A percentile compares a stretch with the other conserved stretches of the same genome.
Conservation (phyloP, 2,113 vertebrate genomes). For the Caloenas nicobarica region DNA sequence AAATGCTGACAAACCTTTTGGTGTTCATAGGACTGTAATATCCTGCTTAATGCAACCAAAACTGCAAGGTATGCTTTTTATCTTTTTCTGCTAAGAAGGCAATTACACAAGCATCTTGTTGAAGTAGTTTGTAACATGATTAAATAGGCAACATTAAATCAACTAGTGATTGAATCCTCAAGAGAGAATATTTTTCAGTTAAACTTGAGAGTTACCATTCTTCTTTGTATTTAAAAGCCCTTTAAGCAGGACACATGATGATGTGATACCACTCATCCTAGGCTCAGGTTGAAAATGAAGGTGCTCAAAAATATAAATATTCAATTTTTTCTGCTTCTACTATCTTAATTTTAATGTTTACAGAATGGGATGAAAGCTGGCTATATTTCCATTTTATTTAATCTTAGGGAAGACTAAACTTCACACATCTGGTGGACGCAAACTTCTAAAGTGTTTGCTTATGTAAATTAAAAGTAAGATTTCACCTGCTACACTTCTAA, state of each 20-base stretch:
- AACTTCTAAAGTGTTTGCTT: constrained; percentile 60
- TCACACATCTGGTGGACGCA: constrained; percentile 47
- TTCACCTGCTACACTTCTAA: constrained; percentile 53
- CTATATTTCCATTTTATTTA: constrained; percentile 58
- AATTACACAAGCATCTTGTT: constrained; percentile 63
- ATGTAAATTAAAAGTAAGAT: constrained; percentile 62
- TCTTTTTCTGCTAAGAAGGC: constrained; percentile 64
- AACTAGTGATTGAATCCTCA: constrained; percentile 63
- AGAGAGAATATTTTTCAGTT: constrained; percentile 34
- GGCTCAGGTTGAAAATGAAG: constrained; percentile 22
- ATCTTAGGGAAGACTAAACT: constrained; percentile 53
- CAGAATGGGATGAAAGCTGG: constrained; percentile 48
- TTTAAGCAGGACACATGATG: constrained; percentile 7
- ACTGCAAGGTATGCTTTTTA: constrained; percentile 74
- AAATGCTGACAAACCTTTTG: constrained; percentile 65
- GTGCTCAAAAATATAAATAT: constrained; percentile 9
- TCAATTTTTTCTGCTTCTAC: neutral
- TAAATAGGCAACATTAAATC: constrained; percentile 73
- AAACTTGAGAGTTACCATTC: constrained; percentile 22
- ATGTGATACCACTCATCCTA: neutral
- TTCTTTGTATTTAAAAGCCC: constrained; percentile 46
- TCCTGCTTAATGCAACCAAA: constrained; percentile 53
- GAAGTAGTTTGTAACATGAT: constrained; percentile 70
- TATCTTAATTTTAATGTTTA: constrained; percentile 57
- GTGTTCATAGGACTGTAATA: constrained; percentile 49